Percentiles rank a stretch among this genome's conserved stretches.
phyloP scores from a whole-genome alignment of 2,113 vertebrate genomes.

The Dicentrarchus labrax region DNA sequence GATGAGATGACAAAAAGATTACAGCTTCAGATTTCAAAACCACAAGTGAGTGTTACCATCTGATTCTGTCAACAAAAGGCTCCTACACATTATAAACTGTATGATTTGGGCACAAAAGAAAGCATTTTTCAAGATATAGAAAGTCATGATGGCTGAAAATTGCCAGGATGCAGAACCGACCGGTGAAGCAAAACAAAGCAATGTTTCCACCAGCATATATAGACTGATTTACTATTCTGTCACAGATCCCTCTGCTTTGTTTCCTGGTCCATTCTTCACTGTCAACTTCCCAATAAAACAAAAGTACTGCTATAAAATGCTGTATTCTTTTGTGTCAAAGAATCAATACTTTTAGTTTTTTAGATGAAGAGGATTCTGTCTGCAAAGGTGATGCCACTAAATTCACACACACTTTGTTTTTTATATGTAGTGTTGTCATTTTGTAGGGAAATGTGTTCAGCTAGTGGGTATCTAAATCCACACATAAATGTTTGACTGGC shows the following conservation, averaged over 20 bases:
- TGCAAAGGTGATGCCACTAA: neutral
- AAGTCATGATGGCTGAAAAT: conserved; percentile 34
- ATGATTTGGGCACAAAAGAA: neutral
- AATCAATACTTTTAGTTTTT: neutral
- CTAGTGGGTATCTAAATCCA: neutral
- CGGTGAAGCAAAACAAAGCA: conserved; percentile 52
- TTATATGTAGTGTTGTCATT: neutral
- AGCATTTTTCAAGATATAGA: conserved; percentile 21
- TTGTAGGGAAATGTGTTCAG: neutral
- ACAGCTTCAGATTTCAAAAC: neutral
- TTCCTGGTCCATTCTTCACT: conserved; percentile 43
- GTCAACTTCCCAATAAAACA: conserved; percentile 37
- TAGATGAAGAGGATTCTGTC: neutral
- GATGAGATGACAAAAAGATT: neutral
- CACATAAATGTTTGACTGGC: neutral
- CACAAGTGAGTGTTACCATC: neutral
- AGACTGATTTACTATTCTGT: conserved; percentile 60
- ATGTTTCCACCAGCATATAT: conserved; percentile 9
- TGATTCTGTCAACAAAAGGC: neutral
- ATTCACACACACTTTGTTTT: neutral
- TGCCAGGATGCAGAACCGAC: conserved; percentile 23
- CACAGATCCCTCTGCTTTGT: conserved; percentile 38
- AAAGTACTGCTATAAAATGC: conserved; percentile 7
- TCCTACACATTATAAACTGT: neutral
- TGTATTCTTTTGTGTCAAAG: neutral